Conservation (phyloP, 2,888 invertebrate genomes). For the Pomacea canaliculata region DNA sequence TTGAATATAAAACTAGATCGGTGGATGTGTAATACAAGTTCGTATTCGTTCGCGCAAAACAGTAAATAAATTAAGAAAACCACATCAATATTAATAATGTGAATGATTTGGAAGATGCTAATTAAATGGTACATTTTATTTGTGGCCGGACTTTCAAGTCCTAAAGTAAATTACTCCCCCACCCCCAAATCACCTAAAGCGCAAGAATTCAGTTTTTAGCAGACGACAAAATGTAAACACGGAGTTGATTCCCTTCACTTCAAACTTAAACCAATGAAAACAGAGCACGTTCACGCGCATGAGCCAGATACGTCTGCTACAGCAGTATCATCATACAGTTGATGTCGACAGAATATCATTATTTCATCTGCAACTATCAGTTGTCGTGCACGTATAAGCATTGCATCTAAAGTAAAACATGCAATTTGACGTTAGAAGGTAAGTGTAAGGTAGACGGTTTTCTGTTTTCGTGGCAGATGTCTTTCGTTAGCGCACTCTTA, state of each 20-base stretch:
- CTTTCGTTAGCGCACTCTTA: no score
- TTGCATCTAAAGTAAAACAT: conserved; percentile 15
- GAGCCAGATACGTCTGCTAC: conserved; percentile 16
- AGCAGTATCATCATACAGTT: background rate
- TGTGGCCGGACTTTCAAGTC: no score
- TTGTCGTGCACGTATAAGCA: conserved; percentile 1
- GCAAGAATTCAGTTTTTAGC: background rate
- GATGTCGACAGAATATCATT: background rate
- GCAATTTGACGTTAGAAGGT: conserved; percentile 36
- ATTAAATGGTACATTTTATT: no score
- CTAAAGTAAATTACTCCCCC: no score
- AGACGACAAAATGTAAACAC: background rate
- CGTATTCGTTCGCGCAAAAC: no score
- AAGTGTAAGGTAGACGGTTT: background rate
- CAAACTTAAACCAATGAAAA: conserved; percentile 20
- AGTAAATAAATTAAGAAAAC: no score
- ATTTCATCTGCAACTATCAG: background rate
- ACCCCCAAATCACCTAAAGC: no score
- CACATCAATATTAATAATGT: no score
- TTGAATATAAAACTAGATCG: no score
- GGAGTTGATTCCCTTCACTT: conserved; percentile 13
- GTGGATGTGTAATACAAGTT: no score
- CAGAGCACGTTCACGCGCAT: conserved; percentile 30
- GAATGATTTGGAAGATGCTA: no score
- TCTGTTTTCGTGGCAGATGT: no score